Percentiles rank a stretch among this genome's conserved stretches.
phyloP scores from a whole-genome alignment of 1,140 invertebrate genomes.

The Ptiloglossa arizonensis region DNA sequence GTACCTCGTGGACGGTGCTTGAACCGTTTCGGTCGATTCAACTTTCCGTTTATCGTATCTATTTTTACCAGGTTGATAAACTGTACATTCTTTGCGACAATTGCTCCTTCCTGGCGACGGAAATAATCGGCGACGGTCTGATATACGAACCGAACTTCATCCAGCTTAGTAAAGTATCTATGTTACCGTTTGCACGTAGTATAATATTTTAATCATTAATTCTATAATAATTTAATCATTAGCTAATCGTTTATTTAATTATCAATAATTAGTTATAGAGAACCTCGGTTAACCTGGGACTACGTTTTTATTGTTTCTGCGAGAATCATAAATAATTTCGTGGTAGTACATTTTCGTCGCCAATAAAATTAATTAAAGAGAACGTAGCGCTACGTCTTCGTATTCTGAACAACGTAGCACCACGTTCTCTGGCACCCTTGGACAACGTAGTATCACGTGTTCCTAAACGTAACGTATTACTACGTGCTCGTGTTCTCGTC shows the following conservation, averaged over 20 bases:
- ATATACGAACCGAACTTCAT: slow-evolving; percentile 54
- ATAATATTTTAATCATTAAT: no score
- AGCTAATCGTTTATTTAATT: not conserved
- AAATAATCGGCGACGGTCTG: slow-evolving; percentile 73
- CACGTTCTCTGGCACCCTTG: no score
- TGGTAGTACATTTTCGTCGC: not conserved
- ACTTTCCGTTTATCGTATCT: not conserved
- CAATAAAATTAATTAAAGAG: no score
- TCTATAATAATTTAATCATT: no score
- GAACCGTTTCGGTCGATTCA: not conserved
- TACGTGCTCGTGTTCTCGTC: no score
- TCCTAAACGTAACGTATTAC: no score
- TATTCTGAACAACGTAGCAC: not conserved
- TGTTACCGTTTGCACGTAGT: not conserved
- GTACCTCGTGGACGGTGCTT: not conserved
- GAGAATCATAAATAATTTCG: no score
- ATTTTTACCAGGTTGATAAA: slow-evolving; percentile 65
- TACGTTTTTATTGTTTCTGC: no score
- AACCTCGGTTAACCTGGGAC: no score
- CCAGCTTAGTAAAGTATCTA: slow-evolving; percentile 44
- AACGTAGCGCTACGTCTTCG: no score
- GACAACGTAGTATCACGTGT: no score
- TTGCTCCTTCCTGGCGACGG: slow-evolving; percentile 59
- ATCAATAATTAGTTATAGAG: no score
- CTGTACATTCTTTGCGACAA: slow-evolving; percentile 71